phyloP scores from a whole-genome alignment of 2,113 vertebrate genomes.

The Vulpes ferrilata region DNA sequence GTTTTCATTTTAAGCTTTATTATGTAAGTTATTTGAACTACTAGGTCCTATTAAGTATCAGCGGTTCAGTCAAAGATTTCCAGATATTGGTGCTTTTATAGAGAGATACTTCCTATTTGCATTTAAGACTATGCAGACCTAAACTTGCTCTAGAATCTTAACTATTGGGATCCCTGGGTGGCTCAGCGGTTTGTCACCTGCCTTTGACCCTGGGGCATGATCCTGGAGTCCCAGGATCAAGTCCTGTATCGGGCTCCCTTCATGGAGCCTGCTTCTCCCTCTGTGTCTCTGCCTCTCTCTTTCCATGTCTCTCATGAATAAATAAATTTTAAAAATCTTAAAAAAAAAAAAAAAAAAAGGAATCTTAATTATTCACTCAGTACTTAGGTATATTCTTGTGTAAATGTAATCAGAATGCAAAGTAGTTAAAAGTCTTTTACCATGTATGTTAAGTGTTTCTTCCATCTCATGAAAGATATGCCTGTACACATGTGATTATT shows the following conservation, averaged over 20 bases:
- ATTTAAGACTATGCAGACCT: slow-evolving; percentile 56
- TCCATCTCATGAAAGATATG: slow-evolving; percentile 42
- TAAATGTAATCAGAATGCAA: slow-evolving; percentile 43
- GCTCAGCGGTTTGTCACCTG: too few relatives aligned
- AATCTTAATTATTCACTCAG: slow-evolving; percentile 25
- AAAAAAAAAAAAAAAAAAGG: neutral
- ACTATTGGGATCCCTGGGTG: neutral
- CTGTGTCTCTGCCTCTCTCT: too few relatives aligned
- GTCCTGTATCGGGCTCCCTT: too few relatives aligned
- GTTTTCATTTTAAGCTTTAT: slow-evolving; percentile 38
- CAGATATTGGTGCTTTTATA: slow-evolving; percentile 23
- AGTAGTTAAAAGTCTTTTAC: neutral
- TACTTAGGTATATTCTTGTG: neutral
- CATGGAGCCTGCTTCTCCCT: too few relatives aligned
- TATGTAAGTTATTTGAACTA: slow-evolving; percentile 27
- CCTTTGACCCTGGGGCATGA: too few relatives aligned
- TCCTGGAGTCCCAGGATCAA: too few relatives aligned
- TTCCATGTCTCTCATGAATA: too few relatives aligned
- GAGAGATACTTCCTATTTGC: neutral
- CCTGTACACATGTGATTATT: neutral
- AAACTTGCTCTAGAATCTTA: slow-evolving; percentile 57
- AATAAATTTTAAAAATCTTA: too few relatives aligned
- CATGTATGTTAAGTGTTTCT: neutral
- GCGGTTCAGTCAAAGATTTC: neutral
- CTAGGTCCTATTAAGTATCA: neutral